phyloP scores from a whole-genome alignment of 2,113 vertebrate species.

The Forbesichthys papilliferus region DNA sequence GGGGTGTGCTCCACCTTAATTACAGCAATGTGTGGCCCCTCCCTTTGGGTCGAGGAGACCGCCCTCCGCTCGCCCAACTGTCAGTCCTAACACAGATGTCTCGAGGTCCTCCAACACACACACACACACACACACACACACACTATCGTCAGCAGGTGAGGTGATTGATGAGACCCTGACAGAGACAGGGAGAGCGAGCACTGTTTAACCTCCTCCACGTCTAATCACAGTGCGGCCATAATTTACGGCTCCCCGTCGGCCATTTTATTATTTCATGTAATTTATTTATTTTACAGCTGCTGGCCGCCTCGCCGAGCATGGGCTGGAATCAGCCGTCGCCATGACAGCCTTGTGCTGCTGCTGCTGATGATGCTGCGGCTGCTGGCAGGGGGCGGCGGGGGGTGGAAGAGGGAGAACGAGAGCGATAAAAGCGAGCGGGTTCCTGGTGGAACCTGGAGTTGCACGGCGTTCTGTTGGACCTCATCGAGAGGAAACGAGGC shows the following conservation, averaged over 20 bases:
- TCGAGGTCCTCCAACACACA: constrained; percentile 29
- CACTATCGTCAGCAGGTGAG: constrained; percentile 46
- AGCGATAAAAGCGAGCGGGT: neutral
- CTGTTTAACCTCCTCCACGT: constrained; percentile 57
- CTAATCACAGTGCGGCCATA: constrained; percentile 51
- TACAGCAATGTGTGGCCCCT: constrained; percentile 62
- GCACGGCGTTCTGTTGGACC: constrained; percentile 72
- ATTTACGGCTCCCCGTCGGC: constrained; percentile 50
- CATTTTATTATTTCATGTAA: too few relatives aligned
- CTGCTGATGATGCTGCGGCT: constrained; percentile 16
- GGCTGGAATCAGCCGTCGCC: neutral
- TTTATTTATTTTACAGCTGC: neutral
- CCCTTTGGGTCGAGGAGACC: constrained; percentile 50
- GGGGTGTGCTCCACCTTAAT: constrained; percentile 38
- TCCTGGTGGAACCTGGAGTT: constrained; percentile 57
- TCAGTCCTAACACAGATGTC: constrained; percentile 56
- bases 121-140: constrained; percentile 19
- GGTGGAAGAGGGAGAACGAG: constrained; percentile 3
- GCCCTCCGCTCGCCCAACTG: constrained; percentile 58
- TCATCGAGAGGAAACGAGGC: constrained; percentile 71
- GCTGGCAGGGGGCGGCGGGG: neutral
- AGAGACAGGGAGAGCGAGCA: constrained; percentile 47
- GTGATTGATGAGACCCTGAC: constrained; percentile 57
- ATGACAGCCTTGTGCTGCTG: neutral
- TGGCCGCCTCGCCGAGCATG: neutral